Base-by-base conservation (phyloP, 1,140 invertebrate species). In the Popillia japonica region DNA sequence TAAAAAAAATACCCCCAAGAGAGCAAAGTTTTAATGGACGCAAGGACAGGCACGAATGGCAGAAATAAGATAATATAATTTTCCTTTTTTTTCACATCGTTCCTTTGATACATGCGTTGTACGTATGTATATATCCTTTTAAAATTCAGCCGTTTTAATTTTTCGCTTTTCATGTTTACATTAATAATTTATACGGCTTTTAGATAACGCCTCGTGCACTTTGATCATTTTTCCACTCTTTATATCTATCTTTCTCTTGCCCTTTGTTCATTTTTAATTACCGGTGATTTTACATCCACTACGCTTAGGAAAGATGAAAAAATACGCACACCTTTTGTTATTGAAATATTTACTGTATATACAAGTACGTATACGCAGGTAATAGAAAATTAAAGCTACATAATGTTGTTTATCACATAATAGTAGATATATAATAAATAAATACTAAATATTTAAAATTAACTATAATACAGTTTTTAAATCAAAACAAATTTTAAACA, bases 141-240 rank as follows among this genome's bases (percentile, higher is more conserved):
- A 27, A 20, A 6, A n/a, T 8, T 20, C 22, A 9, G 20, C n/a
- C 14, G 59, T 17, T 68, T 68, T 68, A 68, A 68, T 68, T 68
- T 68, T 22, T 68, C 11, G n/a, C 61, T n/a, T 68, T 68, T 68
- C 20, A 68, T 68, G 61, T 68, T 68, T 22, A 9, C 61, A 68
- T 68, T 68, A 68, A 68, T 68, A 23, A 68, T 68, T 68, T 68
- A 23, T 68, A 68, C 61, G 61, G 61, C 61, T 68, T 68, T 68
- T 68, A 68, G 61, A 23, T 68, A 68, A 68, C 61, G 20, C 61
- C 61, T 27, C 61, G 17, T 7, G 22, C 22, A 34, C 61, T 68
- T 68, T 64, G 59, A 64, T 68, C 61, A 68, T 68, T 68, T 68
- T 68, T 68, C 14, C 17, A n/a, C 14, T 17, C 10, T 17, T 6